Conservation (phyloP, 2,888 invertebrate genomes). For the Megamerina dolium region DNA sequence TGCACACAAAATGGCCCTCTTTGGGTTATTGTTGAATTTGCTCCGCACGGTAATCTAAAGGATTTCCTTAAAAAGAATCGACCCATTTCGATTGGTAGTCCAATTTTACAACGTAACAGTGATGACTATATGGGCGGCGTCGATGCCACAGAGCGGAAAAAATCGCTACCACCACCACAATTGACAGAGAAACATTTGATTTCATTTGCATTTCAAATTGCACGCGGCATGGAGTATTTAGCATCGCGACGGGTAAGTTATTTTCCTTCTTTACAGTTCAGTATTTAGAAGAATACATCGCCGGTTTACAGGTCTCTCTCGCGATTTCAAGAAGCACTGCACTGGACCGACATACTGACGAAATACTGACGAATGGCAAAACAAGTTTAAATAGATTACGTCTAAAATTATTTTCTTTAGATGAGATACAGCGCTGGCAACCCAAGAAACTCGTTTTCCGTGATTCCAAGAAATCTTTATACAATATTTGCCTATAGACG, state of each 20-base stretch:
- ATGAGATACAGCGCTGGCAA: no score
- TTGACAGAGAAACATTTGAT: constrained; percentile 89
- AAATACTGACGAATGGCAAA: no score
- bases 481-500: no score
- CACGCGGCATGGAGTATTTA: constrained; percentile 96
- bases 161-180: constrained; percentile 20
- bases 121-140: no score
- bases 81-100: constrained; percentile 29
- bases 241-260: constrained; percentile 68
- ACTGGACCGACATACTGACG: no score
- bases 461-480: no score
- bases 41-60: constrained; percentile 87
- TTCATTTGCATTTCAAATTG: constrained; percentile 94
- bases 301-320: no score
- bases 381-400: no score
- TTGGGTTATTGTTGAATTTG: constrained; percentile 83
- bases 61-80: constrained; percentile 84
- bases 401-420: no score
- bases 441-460: no score
- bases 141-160: constrained; percentile 31
- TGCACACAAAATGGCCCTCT: constrained; percentile 90
- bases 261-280: background rate
- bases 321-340: no score
- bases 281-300: background rate
- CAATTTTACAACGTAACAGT: constrained; percentile 31